Evolutionary conservation across 2,797 vertebrate species (phyloP).

Genomic region (Xiphophorus birchmanni): DNA sequence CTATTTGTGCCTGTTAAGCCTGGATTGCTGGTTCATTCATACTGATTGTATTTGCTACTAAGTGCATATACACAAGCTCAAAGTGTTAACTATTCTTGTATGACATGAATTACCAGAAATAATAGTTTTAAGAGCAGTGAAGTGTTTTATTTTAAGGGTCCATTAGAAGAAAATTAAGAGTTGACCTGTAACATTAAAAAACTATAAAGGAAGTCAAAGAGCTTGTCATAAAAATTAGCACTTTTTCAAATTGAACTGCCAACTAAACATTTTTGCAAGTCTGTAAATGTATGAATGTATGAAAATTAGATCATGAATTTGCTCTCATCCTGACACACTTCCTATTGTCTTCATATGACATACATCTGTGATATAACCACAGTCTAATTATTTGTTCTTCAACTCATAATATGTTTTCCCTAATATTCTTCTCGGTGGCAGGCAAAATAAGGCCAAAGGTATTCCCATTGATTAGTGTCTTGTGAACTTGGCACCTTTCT

Average conservation of each 20-base stretch:
- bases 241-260: not conserved
- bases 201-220: not conserved
- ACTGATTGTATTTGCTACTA: not conserved
- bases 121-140: not conserved
- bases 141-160: not conserved
- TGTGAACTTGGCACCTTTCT: conserved; percentile 71
- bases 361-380: conserved; percentile 17
- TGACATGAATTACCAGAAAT: not conserved
- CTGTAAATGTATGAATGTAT: not conserved
- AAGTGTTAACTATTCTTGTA: not conserved
- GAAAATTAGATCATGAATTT: not conserved
- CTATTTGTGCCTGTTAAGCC: not conserved
- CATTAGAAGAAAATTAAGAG: not conserved
- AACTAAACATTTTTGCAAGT: not conserved
- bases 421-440: conserved; percentile 54
- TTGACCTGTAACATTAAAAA: not conserved
- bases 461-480: conserved; percentile 72
- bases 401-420: conserved; percentile 68
- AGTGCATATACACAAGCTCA: not conserved
- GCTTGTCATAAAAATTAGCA: not conserved
- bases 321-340: conserved; percentile 26
- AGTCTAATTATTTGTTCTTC: conserved; percentile 67
- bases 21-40: not conserved
- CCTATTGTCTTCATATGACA: conserved; percentile 14
- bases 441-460: conserved; percentile 74